Evolutionary conservation across 1,140 invertebrate species (phyloP).

Genomic region (Lepidurus packardi): DNA sequence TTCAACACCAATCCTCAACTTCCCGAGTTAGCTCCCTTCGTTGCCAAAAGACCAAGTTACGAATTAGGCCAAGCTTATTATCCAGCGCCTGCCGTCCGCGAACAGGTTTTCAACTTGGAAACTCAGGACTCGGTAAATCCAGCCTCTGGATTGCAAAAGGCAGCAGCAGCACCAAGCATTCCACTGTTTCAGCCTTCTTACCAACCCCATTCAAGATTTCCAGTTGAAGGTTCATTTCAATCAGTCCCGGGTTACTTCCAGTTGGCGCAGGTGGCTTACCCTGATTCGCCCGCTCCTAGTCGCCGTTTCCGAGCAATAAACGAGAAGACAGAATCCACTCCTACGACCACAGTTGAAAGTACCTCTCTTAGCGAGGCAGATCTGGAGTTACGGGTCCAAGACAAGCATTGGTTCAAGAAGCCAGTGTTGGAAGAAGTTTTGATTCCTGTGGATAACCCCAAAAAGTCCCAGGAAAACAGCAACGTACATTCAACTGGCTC

Average conservation of each 20-base stretch:
- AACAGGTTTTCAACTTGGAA: background rate
- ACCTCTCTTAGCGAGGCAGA: background rate
- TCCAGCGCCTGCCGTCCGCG: background rate
- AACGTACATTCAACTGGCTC: background rate
- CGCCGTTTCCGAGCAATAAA: background rate
- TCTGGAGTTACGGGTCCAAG: background rate
- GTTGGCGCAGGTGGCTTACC: background rate
- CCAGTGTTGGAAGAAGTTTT: constrained; percentile 24
- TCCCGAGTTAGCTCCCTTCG: background rate
- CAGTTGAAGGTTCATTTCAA: background rate
- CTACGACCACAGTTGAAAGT: background rate
- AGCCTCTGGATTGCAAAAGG: background rate
- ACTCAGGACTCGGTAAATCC: background rate
- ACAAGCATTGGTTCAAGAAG: constrained; percentile 33
- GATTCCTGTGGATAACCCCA: constrained; percentile 24
- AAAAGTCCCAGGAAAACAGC: background rate
- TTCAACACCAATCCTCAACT: background rate
- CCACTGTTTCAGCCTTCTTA: background rate
- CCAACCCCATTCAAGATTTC: background rate
- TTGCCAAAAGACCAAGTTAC: background rate
- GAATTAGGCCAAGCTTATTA: background rate
- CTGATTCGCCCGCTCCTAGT: background rate
- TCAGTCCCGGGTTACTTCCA: background rate
- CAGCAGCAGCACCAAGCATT: background rate
- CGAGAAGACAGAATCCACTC: background rate